phyloP scores from a whole-genome alignment of 2,113 vertebrate species.

The Neomonachus schauinslandi region DNA sequence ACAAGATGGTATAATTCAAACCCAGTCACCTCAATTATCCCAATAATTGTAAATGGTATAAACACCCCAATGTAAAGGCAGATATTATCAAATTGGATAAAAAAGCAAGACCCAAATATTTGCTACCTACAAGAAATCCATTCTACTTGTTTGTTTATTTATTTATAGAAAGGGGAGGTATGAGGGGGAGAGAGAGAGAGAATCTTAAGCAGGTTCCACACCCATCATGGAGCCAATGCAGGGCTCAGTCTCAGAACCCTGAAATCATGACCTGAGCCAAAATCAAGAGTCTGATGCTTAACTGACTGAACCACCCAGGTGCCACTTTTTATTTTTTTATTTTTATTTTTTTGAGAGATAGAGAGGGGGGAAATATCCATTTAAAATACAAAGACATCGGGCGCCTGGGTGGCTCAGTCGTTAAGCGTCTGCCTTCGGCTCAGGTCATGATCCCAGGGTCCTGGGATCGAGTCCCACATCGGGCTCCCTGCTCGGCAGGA shows the following conservation, averaged over 20 bases:
- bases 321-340: background rate
- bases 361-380: background rate
- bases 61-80: background rate
- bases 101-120: background rate
- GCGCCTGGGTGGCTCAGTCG: too few relatives aligned
- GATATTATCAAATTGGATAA: background rate
- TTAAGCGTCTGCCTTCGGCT: too few relatives aligned
- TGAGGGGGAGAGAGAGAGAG: background rate
- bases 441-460: too few relatives aligned
- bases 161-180: background rate
- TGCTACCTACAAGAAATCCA: background rate
- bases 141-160: background rate
- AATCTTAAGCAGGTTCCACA: background rate
- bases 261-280: background rate
- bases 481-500: too few relatives aligned
- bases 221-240: background rate
- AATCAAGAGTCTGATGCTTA: background rate
- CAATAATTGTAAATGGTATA: background rate
- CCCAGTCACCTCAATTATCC: background rate
- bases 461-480: too few relatives aligned
- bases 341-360: background rate
- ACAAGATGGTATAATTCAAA: background rate
- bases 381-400: conserved; percentile 7
- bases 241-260: background rate
- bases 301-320: background rate